Conservation (phyloP, 92 coral and sea anemone genomes). For the Anthopleura xanthogrammica region DNA sequence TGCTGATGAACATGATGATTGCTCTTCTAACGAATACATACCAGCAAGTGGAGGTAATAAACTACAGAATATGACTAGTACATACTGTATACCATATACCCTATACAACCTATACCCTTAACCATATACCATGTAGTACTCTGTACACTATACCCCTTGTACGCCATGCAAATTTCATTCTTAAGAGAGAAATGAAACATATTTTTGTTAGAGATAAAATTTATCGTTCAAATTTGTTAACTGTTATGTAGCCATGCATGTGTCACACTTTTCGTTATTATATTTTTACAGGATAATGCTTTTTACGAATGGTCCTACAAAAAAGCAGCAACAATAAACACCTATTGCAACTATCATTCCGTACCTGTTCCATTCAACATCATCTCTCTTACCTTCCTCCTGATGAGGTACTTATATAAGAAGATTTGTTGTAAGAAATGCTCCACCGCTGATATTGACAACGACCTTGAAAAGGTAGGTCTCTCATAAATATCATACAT, state of each 20-base stretch:
- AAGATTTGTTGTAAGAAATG: background rate
- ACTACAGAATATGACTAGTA: background rate
- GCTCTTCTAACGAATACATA: conserved; percentile 16
- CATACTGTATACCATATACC: too few relatives aligned
- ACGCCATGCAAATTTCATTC: too few relatives aligned
- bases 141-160: too few relatives aligned
- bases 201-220: too few relatives aligned
- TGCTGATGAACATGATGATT: conserved; percentile 27
- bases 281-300: conserved; percentile 34
- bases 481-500: too few relatives aligned
- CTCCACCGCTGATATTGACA: background rate
- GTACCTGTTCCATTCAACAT: conserved; percentile 53
- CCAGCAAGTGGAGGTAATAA: conserved; percentile 16
- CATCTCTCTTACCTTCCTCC: conserved; percentile 19
- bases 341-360: conserved; percentile 29
- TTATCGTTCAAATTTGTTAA: too few relatives aligned
- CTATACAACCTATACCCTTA: too few relatives aligned
- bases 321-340: conserved; percentile 29
- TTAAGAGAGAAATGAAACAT: too few relatives aligned
- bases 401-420: conserved; percentile 8
- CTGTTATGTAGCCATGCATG: too few relatives aligned
- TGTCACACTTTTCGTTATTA: background rate
- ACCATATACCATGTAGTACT: too few relatives aligned
- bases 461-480: background rate
- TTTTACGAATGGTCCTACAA: conserved; percentile 42